Evolutionary conservation across 2,113 vertebrate species (phyloP).

Genomic region (Nibea coibor): DNA sequence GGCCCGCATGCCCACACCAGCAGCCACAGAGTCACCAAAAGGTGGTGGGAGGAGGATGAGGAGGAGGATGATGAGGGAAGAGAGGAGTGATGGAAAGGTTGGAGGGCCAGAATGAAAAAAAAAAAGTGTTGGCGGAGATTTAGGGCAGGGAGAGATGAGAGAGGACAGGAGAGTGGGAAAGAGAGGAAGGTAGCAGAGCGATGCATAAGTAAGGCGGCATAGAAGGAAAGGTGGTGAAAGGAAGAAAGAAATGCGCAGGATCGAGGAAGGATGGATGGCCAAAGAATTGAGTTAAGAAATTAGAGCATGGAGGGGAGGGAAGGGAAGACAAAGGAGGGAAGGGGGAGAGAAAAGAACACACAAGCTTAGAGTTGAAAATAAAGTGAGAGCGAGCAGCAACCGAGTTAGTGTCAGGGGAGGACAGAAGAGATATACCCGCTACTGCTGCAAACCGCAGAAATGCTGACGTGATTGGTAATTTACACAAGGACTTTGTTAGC

Average conservation of each 20-base stretch:
- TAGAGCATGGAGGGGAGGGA: constrained; percentile 4
- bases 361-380: constrained; percentile 76
- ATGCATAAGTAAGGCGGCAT: not conserved
- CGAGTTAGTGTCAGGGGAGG: constrained; percentile 69
- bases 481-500: constrained; percentile 26
- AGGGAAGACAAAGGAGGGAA: not conserved
- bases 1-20: constrained; percentile 96
- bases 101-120: constrained; percentile 12
- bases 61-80: constrained; percentile 10
- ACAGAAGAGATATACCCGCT: constrained; percentile 49
- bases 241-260: not conserved
- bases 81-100: not conserved
- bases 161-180: constrained; percentile 6
- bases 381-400: constrained; percentile 75
- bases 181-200: not conserved
- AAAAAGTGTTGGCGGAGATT: constrained; percentile 23
- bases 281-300: not conserved
- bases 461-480: constrained; percentile 39
- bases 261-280: not conserved
- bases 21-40: constrained; percentile 88
- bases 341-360: constrained; percentile 74
- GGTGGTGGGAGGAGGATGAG: constrained; percentile 76
- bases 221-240: not conserved
- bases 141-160: constrained; percentile 1
- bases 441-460: constrained; percentile 50